A percentile compares a stretch with the other conserved stretches of the same genome.
Evolutionary conservation across 2,113 vertebrate genomes (phyloP).

Genomic region (Pristiophorus japonicus): DNA sequence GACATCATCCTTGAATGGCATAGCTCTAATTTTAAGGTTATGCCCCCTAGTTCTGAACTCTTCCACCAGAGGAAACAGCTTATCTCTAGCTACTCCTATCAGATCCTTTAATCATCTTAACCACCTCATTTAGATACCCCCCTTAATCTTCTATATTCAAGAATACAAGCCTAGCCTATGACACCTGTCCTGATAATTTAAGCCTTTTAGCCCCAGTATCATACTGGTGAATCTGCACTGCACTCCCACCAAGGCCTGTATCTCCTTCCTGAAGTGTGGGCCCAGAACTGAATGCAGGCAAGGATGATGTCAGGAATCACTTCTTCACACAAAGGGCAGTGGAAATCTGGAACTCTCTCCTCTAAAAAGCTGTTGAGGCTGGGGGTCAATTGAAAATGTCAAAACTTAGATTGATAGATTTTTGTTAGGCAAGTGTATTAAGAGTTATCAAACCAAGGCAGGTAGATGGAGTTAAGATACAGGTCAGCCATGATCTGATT

Average conservation of each 20-base stretch:
- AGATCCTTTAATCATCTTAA: not conserved
- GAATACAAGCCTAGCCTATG: not conserved
- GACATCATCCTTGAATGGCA: not conserved
- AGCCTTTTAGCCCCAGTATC: not conserved
- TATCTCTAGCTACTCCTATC: not conserved
- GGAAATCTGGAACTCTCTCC: no score
- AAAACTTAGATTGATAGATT: no score
- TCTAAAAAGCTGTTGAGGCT: no score
- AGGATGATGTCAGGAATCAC: no score
- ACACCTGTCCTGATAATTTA: not conserved
- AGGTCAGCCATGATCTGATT: no score
- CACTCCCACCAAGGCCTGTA: not conserved
- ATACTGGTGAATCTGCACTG: not conserved
- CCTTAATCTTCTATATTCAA: not conserved
- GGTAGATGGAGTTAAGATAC: no score
- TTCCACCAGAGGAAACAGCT: not conserved
- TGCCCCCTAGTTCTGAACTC: not conserved
- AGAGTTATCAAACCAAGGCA: no score
- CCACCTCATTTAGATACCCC: not conserved
- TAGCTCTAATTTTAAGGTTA: not conserved
- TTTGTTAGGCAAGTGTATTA: no score
- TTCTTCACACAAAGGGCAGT: no score
- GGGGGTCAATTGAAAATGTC: no score
- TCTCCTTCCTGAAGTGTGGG: not conserved
- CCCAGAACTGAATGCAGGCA: not conserved